Evolutionary conservation across 2,113 vertebrate genomes (phyloP).

Genomic region (Erinaceus europaeus): DNA sequence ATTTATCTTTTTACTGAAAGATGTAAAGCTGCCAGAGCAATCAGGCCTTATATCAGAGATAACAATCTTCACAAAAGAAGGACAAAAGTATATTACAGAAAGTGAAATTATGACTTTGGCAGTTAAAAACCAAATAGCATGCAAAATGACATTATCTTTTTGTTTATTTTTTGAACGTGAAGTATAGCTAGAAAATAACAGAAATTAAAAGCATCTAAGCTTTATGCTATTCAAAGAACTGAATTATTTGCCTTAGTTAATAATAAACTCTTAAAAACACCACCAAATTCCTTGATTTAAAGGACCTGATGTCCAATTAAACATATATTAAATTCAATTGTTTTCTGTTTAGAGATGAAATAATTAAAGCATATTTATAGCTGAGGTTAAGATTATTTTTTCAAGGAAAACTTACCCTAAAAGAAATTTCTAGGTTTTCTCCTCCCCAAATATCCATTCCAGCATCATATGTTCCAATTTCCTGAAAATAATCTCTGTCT

Average conservation of each 20-base stretch:
- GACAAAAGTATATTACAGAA: not conserved
- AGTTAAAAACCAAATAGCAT: conserved; percentile 4
- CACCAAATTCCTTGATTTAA: not conserved
- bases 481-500: conserved; percentile 98
- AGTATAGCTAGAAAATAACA: conserved; percentile 45
- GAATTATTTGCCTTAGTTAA: conserved; percentile 34
- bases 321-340: conserved; percentile 27
- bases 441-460: conserved; percentile 99
- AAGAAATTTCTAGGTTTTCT: conserved; percentile 99
- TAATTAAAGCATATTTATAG: not conserved
- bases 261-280: conserved; percentile 30
- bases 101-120: conserved; percentile 18
- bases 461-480: conserved; percentile 98
- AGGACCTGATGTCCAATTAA: conserved; percentile 48
- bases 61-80: conserved; percentile 29
- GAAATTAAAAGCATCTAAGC: not conserved
- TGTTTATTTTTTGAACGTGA: not conserved
- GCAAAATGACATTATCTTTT: not conserved
- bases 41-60: conserved; percentile 11
- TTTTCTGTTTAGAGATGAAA: not conserved
- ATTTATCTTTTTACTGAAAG: conserved; percentile 21
- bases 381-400: conserved; percentile 35
- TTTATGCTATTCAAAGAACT: conserved; percentile 30
- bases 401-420: conserved; percentile 87
- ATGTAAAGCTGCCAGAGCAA: conserved; percentile 9